Evolutionary conservation across 2,797 vertebrate species (phyloP).

Genomic region (Myiothlypis chrysogaster): DNA sequence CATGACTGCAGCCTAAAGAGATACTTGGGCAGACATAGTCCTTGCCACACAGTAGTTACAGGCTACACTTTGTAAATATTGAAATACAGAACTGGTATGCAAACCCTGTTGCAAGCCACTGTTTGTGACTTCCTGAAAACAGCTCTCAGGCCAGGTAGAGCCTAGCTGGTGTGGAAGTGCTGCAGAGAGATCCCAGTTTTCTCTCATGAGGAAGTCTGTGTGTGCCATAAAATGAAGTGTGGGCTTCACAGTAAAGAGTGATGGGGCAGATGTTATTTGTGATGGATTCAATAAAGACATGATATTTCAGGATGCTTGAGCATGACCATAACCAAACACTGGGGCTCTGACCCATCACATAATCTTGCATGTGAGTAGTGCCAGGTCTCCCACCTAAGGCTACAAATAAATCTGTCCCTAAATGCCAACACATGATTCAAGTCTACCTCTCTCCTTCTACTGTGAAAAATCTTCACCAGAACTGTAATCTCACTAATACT

Average conservation of each 20-base stretch:
- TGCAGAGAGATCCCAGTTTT: not conserved
- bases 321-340: not conserved
- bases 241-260: not conserved
- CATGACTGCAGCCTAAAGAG: not conserved
- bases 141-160: not conserved
- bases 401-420: not conserved
- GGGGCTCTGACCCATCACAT: not conserved
- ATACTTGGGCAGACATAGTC: not conserved
- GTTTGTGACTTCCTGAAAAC: not conserved
- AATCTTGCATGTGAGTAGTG: not conserved
- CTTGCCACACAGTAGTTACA: not conserved
- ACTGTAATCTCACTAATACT: not conserved
- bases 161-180: not conserved
- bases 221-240: not conserved
- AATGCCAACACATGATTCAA: not conserved
- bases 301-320: not conserved
- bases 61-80: not conserved
- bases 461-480: conserved; percentile 7
- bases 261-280: not conserved
- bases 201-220: not conserved
- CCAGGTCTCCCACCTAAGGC: not conserved
- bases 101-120: not conserved
- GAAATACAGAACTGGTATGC: not conserved
- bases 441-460: not conserved
- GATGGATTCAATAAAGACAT: not conserved